phyloP scores from a whole-genome alignment of 2,113 vertebrate genomes.

The Rhinopithecus roxellana region DNA sequence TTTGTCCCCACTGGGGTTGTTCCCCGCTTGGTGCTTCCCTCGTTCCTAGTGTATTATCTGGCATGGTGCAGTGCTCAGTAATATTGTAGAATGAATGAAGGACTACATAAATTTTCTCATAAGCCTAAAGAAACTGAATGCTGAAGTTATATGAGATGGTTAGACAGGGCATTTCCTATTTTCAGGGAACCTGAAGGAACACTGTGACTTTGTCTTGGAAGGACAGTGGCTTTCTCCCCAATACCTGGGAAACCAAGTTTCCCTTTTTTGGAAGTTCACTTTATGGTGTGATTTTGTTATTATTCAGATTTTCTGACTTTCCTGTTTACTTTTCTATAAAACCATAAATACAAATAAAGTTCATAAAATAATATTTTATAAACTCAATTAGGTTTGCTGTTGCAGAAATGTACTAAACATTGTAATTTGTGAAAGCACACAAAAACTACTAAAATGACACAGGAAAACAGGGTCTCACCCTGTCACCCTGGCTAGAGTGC shows the following conservation, averaged over 20 bases:
- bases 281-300: background rate
- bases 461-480: too few species aligned
- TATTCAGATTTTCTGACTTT: background rate
- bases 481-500: too few species aligned
- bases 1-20: rapidly evolving
- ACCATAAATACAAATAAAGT: background rate
- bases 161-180: background rate
- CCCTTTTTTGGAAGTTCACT: background rate
- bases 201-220: background rate
- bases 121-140: background rate
- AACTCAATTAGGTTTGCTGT: background rate
- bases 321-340: background rate
- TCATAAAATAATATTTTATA: background rate
- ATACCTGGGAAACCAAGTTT: background rate
- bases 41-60: background rate
- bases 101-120: background rate
- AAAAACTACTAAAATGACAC: conserved; percentile 1
- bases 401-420: background rate
- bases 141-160: background rate
- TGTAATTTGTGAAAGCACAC: background rate
- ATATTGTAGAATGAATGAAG: background rate
- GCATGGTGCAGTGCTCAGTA: rapidly evolving
- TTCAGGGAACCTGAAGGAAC: background rate
- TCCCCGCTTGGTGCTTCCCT: background rate
- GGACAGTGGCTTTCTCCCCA: background rate